Base-by-base conservation (phyloP, 2,888 invertebrate species). In the Cabera pusaria region DNA sequence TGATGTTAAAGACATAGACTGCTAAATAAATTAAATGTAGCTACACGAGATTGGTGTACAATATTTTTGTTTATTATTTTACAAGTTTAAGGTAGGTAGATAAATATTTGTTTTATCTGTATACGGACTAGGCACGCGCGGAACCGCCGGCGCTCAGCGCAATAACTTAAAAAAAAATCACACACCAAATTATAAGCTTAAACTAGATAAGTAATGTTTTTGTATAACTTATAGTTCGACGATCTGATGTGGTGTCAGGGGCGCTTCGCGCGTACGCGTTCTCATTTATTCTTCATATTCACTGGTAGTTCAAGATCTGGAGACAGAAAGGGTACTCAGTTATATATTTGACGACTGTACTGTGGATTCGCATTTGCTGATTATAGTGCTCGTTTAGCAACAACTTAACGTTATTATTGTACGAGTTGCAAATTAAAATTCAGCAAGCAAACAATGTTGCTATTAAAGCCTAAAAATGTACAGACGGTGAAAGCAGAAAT, bases 51-150 rank as follows among this genome's bases (percentile, higher is more conserved):
- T 64, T 69, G 80, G 70, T 76, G 77, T 78, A 72, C 68, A 73
- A 71, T 74, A 73, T 72, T 58, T 47, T 61, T 61, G 65, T 67
- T 64, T 57, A 64, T 59, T 77, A 82, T 73, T 72, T 78, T 78
- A 82, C 72, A 42, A 74, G 79, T 72, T 81, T 77, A 76, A 77
- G 70, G 71, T 79, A 77, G 70, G 71, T 79, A 83, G 83, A 83
- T 80, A 83, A 78, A 81, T 81, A 79, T 76, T 74, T 75, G 74
- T 76, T 80, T 75, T 75, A 81, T 82, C 76, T 84, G 84, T 81
- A 83, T 77, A 71, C 76, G 81, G 87, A 88, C 87, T 87, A 87
- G 87, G 83, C 78, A 80, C 73, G 81, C 85, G 73, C 81, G 74
- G 77, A 75, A 50, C 64, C 58, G 65, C 56, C 58, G 78, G 78